Evolutionary conservation across 30 jellyfish, hydroid and myxozoan species (phyloP).

Genomic region (Aurelia sp.): DNA sequence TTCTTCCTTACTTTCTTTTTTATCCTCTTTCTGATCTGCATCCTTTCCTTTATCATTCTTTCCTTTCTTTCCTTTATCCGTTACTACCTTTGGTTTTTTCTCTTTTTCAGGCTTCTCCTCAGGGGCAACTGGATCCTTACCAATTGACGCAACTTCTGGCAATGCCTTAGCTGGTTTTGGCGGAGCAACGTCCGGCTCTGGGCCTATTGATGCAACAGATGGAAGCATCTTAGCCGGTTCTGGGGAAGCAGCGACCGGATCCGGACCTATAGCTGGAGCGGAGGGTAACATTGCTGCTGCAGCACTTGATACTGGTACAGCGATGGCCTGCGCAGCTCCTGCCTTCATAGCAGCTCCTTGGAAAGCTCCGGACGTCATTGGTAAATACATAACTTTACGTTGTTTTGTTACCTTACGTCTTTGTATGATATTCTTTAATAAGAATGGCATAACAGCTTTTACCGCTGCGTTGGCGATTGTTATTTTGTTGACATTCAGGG

Average conservation of each 20-base stretch:
- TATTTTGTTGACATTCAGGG: constrained; percentile 18
- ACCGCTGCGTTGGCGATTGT: constrained; percentile 82
- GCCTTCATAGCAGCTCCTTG: constrained; percentile 9
- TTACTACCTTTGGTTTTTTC: neutral
- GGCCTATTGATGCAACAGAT: constrained; percentile 60
- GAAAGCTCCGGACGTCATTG: constrained; percentile 4
- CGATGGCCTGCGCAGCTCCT: constrained; percentile 30
- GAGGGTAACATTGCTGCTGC: constrained; percentile 54
- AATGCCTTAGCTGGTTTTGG: constrained; percentile 34
- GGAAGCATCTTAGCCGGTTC: constrained; percentile 32
- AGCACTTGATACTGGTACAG: constrained; percentile 58
- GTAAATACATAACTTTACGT: constrained; percentile 23
- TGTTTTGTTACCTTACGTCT: neutral
- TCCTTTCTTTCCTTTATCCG: constrained; percentile 16
- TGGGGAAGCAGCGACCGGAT: constrained; percentile 30
- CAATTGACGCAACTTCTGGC: constrained; percentile 63
- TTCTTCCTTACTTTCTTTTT: neutral
- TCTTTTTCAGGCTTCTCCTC: constrained; percentile 6
- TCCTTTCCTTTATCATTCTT: constrained; percentile 18
- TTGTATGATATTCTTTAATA: constrained; percentile 42
- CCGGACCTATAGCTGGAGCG: constrained; percentile 57
- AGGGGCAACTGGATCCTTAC: constrained; percentile 60
- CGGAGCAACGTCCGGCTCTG: constrained; percentile 37
- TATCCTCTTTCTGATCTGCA: constrained; percentile 18
- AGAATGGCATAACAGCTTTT: constrained; percentile 68